A percentile compares a stretch with the other conserved stretches of the same genome.
phyloP scores from a whole-genome alignment of 1,140 invertebrate genomes.

The Oreohelix idahoensis region DNA sequence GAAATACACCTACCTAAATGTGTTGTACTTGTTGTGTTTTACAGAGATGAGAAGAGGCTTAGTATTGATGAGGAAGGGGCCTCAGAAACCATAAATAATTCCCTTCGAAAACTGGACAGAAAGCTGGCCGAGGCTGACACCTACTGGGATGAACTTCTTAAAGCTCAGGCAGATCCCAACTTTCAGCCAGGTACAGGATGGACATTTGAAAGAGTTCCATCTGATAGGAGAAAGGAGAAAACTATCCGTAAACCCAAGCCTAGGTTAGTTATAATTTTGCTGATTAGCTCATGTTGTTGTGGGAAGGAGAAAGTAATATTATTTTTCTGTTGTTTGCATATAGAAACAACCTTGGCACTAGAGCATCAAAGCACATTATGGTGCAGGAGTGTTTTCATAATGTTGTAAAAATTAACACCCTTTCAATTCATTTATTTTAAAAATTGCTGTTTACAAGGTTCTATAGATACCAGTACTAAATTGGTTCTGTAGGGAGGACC shows the following conservation, averaged over 20 bases:
- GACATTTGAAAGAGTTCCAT: slow-evolving; percentile 22
- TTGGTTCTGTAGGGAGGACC: too few species aligned
- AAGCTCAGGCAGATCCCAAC: slow-evolving; percentile 46
- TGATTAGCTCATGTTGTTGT: too few species aligned
- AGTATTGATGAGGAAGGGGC: slow-evolving; percentile 62
- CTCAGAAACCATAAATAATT: slow-evolving; percentile 56
- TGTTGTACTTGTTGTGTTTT: neutral
- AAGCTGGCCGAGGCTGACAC: slow-evolving; percentile 58
- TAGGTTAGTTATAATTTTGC: neutral
- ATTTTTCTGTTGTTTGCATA: too few species aligned
- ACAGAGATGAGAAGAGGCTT: slow-evolving; percentile 56
- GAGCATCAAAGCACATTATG: too few species aligned
- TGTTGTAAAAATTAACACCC: too few species aligned
- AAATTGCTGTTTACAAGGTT: too few species aligned
- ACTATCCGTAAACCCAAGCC: slow-evolving; percentile 7
- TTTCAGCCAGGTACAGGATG: slow-evolving; percentile 36
- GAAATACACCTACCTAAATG: too few species aligned
- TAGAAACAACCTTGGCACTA: too few species aligned
- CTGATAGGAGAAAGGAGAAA: slow-evolving; percentile 33
- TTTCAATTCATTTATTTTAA: too few species aligned
- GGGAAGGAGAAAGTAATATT: too few species aligned
- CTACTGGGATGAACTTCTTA: slow-evolving; percentile 63
- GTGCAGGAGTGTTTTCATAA: too few species aligned
- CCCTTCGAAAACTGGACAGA: slow-evolving; percentile 59
- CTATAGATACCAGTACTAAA: too few species aligned